Conservation (phyloP, 2,888 invertebrate genomes). For the Drosophila infuscata region DNA sequence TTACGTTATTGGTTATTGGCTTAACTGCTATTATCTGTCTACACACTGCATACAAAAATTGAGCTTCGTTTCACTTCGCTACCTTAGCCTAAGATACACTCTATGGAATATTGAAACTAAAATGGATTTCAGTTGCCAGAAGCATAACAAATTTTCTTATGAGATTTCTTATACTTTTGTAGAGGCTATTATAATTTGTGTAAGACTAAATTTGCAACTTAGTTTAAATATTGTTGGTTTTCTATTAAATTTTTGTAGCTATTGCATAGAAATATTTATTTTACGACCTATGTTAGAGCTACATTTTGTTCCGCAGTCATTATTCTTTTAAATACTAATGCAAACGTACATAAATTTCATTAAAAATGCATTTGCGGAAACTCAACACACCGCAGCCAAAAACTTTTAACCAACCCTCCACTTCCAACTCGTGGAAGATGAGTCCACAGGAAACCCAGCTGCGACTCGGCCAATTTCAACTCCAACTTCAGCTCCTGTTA, state of each 20-base stretch:
- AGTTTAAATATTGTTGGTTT: background rate
- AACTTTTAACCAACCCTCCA: conserved; percentile 53
- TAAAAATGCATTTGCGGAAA: conserved; percentile 69
- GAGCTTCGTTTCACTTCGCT: background rate
- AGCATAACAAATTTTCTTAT: background rate
- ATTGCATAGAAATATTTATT: background rate
- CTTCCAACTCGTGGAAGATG: conserved; percentile 45
- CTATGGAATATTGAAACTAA: background rate
- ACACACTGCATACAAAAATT: background rate
- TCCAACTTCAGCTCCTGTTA: conserved; percentile 53
- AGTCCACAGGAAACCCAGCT: conserved; percentile 46
- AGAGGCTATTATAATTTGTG: background rate
- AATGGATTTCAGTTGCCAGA: background rate
- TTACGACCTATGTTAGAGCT: background rate
- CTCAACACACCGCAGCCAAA: conserved; percentile 10
- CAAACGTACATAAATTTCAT: conserved; percentile 70
- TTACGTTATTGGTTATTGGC: background rate
- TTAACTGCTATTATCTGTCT: background rate
- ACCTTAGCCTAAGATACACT: background rate
- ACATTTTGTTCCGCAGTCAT: conserved; percentile 21
- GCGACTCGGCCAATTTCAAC: conserved; percentile 61
- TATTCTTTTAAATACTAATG: conserved; percentile 57
- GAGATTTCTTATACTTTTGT: background rate
- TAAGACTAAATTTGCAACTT: background rate
- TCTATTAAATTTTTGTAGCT: background rate